Percentiles rank a stretch among this genome's conserved stretches.
Conservation (phyloP, 2,888 invertebrate species). For the Bombylius major region DNA sequence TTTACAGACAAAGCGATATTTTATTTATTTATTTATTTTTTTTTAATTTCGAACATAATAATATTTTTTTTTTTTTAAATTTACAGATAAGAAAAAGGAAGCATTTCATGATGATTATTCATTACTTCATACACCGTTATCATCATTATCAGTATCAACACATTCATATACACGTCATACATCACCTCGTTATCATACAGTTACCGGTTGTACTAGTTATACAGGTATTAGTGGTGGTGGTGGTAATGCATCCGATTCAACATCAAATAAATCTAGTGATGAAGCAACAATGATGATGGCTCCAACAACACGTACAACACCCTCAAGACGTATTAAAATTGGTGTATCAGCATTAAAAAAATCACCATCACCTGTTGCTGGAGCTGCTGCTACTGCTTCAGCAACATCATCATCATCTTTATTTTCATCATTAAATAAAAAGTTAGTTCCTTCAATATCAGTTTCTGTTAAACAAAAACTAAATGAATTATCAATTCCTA, state of each 20-base stretch:
- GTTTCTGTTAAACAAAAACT: constrained; percentile 32
- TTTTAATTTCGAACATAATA: too few relatives aligned
- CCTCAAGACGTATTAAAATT: constrained; percentile 3
- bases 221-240: too few relatives aligned
- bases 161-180: not conserved
- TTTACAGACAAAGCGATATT: too few relatives aligned
- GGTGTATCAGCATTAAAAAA: constrained; percentile 8
- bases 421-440: constrained; percentile 15
- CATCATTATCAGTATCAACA: not conserved
- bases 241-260: constrained; percentile 3
- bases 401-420: constrained; percentile 1
- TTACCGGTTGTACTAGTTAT: not conserved
- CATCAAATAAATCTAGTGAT: constrained; percentile 5
- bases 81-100: constrained; percentile 31
- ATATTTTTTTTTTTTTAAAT: not conserved
- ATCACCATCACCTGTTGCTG: not conserved
- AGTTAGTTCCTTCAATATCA: constrained; percentile 24
- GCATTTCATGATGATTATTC: constrained; percentile 22
- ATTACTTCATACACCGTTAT: constrained; percentile 10
- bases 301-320: constrained; percentile 1
- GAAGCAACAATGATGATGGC: not conserved
- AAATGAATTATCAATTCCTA: constrained; percentile 26
- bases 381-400: constrained; percentile 5
- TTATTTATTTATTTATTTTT: too few relatives aligned
- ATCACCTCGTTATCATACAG: not conserved